Evolutionary conservation across 2,888 invertebrate species (phyloP), one percentile per base, ranked within the genome.

Genomic region (Scaptomyza polygonia): DNA sequence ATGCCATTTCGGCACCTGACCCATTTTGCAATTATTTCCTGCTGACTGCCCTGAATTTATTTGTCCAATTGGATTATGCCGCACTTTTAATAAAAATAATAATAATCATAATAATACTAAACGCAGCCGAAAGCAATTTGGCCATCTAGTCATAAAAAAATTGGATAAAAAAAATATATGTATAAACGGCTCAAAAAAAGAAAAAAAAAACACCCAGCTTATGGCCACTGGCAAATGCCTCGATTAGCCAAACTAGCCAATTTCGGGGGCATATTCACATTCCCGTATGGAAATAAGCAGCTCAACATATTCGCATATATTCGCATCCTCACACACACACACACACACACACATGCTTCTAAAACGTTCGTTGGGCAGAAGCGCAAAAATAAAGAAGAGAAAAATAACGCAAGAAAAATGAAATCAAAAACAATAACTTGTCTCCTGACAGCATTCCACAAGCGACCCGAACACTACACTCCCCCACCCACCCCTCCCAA

Each of bases 371-470:
- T 78, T 72, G 75, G 68, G 54, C 67, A 54, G 66, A 27, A 56
- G 43, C 30, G 32, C 21, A 54, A 56, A 62, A 45, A 70, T 64
- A 47, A 65, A 64, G 25, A 52, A 43, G 32, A 58, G 67, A 53
- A 63, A 14, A 18, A 16, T 30, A 67, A 56, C 69, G 71, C 69
- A 78, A 84, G 81, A 88, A 88, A 88, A 85, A 88, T 88, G 87
- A 85, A 88, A 85, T 88, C 88, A 88, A 86, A 86, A 85, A 85
- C 84, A 85, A 88, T 85, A 85, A 84, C 88, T 85, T 88, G 88
- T 83, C 82, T 83, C 82, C 82, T 81, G 82, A 87, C 82, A 72
- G 82, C 82, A 83, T 83, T 83, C 82, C 82, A 82, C 79, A 82
- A 86, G 79, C 86, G 67, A 39, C 67, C 76, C 54, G 58, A 57